phyloP scores from a whole-genome alignment of 2,113 vertebrate species.

The Illadopsis cleaveri region DNA sequence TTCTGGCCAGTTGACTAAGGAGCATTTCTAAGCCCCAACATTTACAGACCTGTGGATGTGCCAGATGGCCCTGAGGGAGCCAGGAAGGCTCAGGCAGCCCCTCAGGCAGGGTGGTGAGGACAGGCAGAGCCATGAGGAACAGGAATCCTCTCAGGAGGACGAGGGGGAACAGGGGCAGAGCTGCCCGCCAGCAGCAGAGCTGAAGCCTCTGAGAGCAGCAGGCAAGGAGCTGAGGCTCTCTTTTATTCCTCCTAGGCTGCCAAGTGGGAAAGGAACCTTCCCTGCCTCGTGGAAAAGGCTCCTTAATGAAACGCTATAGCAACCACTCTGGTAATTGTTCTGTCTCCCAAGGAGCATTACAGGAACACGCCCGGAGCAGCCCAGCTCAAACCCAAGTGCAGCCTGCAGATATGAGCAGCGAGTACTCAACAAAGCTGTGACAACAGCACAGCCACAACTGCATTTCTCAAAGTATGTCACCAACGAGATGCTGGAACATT shows the following conservation, averaged over 20 bases:
- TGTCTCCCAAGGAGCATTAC: not conserved
- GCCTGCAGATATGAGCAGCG: not conserved
- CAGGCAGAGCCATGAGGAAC: not conserved
- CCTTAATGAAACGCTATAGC: not conserved
- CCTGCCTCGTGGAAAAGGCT: not conserved
- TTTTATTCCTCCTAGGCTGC: not conserved
- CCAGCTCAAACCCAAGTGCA: not conserved
- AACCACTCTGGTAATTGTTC: not conserved
- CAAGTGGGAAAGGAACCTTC: not conserved
- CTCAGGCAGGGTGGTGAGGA: accelerated
- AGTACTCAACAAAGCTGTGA: not conserved
- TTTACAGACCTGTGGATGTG: not conserved
- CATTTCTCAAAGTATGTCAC: not conserved
- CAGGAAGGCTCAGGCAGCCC: not conserved
- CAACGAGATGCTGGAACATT: not conserved
- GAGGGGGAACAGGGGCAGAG: not conserved
- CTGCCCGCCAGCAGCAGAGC: not conserved
- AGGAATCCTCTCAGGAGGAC: not conserved
- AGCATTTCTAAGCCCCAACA: not conserved
- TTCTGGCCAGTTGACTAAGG: not conserved
- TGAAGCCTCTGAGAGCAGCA: not conserved
- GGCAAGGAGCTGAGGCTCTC: not conserved
- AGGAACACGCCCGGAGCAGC: not conserved
- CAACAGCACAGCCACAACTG: not conserved
- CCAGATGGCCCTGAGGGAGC: not conserved